Conservation (phyloP, 2,888 invertebrate species). For the Phoronis australis region DNA sequence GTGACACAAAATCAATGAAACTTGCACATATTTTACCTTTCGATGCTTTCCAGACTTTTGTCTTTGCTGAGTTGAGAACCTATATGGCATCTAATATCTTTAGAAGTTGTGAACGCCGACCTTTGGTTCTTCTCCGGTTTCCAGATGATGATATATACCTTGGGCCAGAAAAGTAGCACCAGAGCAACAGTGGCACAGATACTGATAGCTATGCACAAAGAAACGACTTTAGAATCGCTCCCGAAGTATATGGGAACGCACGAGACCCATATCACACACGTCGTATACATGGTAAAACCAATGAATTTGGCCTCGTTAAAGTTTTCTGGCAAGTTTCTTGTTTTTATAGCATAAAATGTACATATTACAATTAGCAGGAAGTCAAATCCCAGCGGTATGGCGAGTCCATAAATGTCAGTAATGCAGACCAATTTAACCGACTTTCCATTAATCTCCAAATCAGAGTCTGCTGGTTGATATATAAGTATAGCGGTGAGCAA, state of each 20-base stretch:
- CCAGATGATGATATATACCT: slow-evolving; percentile 70
- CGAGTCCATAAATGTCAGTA: slow-evolving; percentile 57
- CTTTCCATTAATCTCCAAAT: slow-evolving; percentile 45
- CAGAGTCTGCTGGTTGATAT: slow-evolving; percentile 61
- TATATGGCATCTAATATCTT: slow-evolving; percentile 67
- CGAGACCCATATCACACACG: slow-evolving; percentile 95
- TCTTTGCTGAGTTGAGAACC: slow-evolving; percentile 43
- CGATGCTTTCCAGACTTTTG: neutral
- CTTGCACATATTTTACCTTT: neutral
- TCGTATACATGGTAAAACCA: slow-evolving; percentile 99
- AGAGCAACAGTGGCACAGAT: slow-evolving; percentile 69
- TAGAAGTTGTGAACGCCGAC: slow-evolving; percentile 69
- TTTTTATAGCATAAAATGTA: slow-evolving; percentile 78
- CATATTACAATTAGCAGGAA: slow-evolving; percentile 70
- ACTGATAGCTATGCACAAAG: slow-evolving; percentile 67
- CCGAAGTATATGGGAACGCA: slow-evolving; percentile 97
- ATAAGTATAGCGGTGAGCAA: slow-evolving; percentile 62
- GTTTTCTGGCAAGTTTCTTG: slow-evolving; percentile 92
- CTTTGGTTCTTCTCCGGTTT: slow-evolving; percentile 73
- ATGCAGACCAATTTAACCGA: slow-evolving; percentile 64
- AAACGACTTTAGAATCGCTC: slow-evolving; percentile 61
- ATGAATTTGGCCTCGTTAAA: slow-evolving; percentile 75
- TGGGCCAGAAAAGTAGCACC: slow-evolving; percentile 69
- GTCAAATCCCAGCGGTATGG: slow-evolving; percentile 79
- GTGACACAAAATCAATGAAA: too few relatives aligned